Evolutionary conservation across 2,113 vertebrate genomes (phyloP).

Genomic region (Fulmarus glacialis): DNA sequence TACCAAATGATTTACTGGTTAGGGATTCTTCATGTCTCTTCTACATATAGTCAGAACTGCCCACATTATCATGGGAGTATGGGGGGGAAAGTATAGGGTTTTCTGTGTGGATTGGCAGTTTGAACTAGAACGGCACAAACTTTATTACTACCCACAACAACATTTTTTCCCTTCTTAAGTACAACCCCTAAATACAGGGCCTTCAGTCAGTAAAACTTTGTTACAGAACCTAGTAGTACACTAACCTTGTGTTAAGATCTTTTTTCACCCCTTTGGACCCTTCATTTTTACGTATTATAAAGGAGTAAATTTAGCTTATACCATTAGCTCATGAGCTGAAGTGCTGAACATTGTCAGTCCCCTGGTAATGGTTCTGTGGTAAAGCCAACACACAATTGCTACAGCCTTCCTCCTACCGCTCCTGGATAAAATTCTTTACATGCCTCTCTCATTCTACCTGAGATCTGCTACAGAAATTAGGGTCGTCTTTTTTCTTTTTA

Average conservation of each 20-base stretch:
- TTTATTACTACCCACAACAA: background rate
- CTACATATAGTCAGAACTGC: background rate
- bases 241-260: background rate
- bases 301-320: background rate
- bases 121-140: background rate
- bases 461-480: background rate
- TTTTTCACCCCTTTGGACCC: background rate
- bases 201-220: background rate
- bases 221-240: background rate
- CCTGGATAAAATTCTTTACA: background rate
- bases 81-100: background rate
- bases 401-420: background rate
- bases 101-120: background rate
- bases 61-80: background rate
- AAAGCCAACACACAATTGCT: background rate
- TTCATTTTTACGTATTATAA: background rate
- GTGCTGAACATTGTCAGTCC: background rate
- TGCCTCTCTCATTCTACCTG: background rate
- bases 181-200: background rate
- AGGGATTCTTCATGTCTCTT: background rate
- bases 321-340: background rate
- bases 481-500: background rate
- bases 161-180: background rate
- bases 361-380: background rate
- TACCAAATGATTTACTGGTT: background rate